Percentiles rank a stretch among this genome's conserved stretches.
Evolutionary conservation across 1,140 invertebrate genomes (phyloP).

Genomic region (Fopius arisanus): DNA sequence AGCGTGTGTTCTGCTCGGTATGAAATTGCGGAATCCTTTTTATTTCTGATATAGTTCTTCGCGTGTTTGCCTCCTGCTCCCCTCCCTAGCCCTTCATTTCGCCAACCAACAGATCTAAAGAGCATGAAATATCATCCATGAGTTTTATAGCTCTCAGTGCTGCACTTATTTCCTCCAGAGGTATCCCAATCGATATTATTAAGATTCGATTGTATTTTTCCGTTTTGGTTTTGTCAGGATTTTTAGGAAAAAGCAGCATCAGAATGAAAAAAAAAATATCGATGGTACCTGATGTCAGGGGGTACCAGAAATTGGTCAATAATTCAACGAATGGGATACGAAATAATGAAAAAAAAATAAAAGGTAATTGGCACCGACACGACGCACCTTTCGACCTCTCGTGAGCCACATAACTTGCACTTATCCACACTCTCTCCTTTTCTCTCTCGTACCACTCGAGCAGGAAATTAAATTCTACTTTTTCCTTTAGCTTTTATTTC

Average conservation of each 20-base stretch:
- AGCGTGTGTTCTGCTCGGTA: slow-evolving; percentile 6
- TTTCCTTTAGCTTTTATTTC: not conserved
- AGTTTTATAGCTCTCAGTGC: not conserved
- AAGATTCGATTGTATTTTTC: too few relatives aligned
- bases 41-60: slow-evolving; percentile 9
- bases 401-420: slow-evolving; percentile 3
- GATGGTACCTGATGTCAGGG: not conserved
- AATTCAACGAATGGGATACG: not conserved
- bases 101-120: not conserved
- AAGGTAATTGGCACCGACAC: slow-evolving; percentile 9
- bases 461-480: slow-evolving; percentile 25
- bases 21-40: not conserved
- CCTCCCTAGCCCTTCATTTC: not conserved
- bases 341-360: not conserved
- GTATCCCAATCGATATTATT: too few relatives aligned
- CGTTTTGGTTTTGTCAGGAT: too few relatives aligned
- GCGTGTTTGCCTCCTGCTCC: not conserved
- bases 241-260: not conserved
- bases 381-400: slow-evolving; percentile 2
- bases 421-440: slow-evolving; percentile 3
- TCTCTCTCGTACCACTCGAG: not conserved
- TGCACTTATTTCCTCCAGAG: not conserved
- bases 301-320: not conserved
- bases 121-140: not conserved
- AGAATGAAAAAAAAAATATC: not conserved